Conservation (phyloP, 2,113 vertebrate genomes). For the Oceanodroma tethys region DNA sequence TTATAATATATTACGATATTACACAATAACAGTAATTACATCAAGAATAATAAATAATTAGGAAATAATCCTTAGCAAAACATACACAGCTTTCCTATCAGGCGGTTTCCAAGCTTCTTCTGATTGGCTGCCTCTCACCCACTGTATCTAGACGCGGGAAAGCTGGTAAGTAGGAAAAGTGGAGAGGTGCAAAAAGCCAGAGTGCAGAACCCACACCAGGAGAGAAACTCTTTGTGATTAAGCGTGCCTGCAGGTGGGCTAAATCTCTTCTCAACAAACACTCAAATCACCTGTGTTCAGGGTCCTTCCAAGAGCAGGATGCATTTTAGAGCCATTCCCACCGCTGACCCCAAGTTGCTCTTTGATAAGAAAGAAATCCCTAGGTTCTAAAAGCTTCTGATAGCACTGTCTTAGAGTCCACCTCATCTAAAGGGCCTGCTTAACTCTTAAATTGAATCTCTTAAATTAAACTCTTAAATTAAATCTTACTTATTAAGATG, state of each 20-base stretch:
- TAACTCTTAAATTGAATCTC: neutral
- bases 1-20: too few species aligned
- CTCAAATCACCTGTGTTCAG: neutral
- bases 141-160: neutral
- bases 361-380: neutral
- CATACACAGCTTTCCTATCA: neutral
- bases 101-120: neutral
- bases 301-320: neutral
- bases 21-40: neutral
- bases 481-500: neutral
- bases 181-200: neutral
- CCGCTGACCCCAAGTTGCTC: neutral
- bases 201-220: neutral
- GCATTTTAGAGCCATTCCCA: neutral
- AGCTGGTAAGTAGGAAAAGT: neutral
- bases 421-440: neutral
- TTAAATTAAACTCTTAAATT: neutral
- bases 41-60: neutral
- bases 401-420: neutral
- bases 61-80: neutral
- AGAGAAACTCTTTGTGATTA: neutral
- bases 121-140: neutral
- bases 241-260: rapidly evolving
- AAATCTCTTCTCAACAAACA: neutral
- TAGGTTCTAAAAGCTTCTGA: neutral